Evolutionary conservation across 2,888 invertebrate species (phyloP).

Genomic region (Pheosia gnoma): DNA sequence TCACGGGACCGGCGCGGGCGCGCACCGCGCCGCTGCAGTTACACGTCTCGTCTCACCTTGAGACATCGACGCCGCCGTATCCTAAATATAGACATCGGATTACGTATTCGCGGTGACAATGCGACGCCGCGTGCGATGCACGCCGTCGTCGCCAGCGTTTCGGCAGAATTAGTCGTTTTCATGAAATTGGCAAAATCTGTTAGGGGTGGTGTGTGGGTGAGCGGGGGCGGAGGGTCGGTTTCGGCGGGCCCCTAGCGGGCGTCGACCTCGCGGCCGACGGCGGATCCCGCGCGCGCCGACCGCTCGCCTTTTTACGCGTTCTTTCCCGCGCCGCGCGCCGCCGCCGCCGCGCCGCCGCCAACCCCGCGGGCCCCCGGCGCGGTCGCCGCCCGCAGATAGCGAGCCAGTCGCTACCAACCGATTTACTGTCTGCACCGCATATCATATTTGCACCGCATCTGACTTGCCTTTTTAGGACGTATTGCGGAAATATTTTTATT

Average conservation of each 20-base stretch:
- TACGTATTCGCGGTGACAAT: constrained; percentile 45
- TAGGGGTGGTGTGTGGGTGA: constrained; percentile 50
- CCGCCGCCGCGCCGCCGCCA: constrained; percentile 65
- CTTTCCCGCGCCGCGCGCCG: constrained; percentile 73
- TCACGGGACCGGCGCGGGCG: constrained; percentile 25
- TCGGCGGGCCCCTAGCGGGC: constrained; percentile 74
- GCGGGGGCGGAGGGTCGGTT: constrained; percentile 63
- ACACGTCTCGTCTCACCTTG: constrained; percentile 51
- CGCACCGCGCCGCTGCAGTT: constrained; percentile 30
- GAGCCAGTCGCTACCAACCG: constrained; percentile 74
- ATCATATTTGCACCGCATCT: constrained; percentile 15
- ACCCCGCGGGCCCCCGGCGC: constrained; percentile 80
- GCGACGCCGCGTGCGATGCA: constrained; percentile 33
- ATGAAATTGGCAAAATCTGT: constrained; percentile 56
- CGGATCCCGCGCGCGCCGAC: constrained; percentile 69
- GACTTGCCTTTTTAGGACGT: background rate
- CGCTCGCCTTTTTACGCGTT: constrained; percentile 82
- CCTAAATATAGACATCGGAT: constrained; percentile 54
- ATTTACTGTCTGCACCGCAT: constrained; percentile 74
- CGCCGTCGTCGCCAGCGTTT: constrained; percentile 17
- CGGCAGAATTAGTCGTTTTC: constrained; percentile 19
- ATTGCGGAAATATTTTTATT: background rate
- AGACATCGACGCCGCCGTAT: constrained; percentile 44
- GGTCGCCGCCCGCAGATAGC: constrained; percentile 83
- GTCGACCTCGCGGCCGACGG: constrained; percentile 80